Conservation (phyloP, 2,888 invertebrate species). For the Drymonia ruficornis region DNA sequence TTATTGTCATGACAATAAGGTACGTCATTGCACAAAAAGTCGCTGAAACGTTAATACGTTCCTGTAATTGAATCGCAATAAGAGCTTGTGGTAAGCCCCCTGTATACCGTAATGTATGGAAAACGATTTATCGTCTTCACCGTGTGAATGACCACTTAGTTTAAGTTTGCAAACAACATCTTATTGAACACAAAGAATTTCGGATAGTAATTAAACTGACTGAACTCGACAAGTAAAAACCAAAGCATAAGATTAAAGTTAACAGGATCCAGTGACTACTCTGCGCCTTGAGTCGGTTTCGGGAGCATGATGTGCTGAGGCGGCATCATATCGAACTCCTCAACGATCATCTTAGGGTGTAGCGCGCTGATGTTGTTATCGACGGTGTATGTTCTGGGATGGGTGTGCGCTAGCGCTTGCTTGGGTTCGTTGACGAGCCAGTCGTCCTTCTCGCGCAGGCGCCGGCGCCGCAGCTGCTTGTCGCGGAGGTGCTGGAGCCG, state of each 20-base stretch:
- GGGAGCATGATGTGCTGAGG: conserved; percentile 51
- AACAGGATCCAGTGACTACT: conserved; percentile 11
- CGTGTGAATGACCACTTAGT: no score
- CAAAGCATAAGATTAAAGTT: not conserved
- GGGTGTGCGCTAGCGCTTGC: conserved; percentile 73
- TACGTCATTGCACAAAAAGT: no score
- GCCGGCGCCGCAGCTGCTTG: conserved; percentile 67
- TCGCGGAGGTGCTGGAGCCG: conserved; percentile 71
- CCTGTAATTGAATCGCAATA: no score
- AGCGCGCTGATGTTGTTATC: conserved; percentile 81
- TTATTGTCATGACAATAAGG: no score
- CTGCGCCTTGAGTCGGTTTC: conserved; percentile 47
- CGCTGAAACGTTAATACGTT: no score
- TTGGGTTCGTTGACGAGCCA: conserved; percentile 69
- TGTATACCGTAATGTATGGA: no score
- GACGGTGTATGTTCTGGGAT: conserved; percentile 81
- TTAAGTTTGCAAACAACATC: no score
- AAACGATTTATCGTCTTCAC: no score
- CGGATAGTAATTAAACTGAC: no score
- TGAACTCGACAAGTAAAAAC: no score
- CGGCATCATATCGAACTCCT: conserved; percentile 77
- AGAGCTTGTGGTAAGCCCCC: no score
- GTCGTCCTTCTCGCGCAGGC: conserved; percentile 57
- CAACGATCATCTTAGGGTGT: conserved; percentile 85
- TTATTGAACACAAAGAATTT: no score